Base-by-base conservation (phyloP, 2,888 invertebrate species). In the Drosophila yooni region DNA sequence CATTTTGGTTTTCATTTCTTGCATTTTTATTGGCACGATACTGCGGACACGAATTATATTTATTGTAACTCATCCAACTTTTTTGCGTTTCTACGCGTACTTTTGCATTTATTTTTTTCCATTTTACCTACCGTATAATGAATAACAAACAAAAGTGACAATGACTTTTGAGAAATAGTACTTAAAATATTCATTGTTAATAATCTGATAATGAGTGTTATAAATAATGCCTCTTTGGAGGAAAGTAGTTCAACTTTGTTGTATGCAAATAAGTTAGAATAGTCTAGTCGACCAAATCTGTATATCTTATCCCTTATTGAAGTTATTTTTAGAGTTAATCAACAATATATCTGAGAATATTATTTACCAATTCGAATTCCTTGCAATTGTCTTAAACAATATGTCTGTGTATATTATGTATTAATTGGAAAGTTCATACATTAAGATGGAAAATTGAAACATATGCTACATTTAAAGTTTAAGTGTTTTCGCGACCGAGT, bases 11-110 rank as follows among this genome's bases (percentile, higher is more conserved):
- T 27, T n/a, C n/a, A 31, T 53, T 57, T 69, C 56, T 62, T 69
- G 75, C 48, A 57, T 70, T 82, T 86, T 87, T 87, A 87, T 82
- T 66, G 58, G 25, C 79, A 40, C 60, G 40, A 27, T 11, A 38
- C 51, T 21, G 38, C 34, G 52, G 36, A 43, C 48, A 59, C 15
- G 21, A 46, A 3, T 46, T 56, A 77, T 60, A 65, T 60, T 62
- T 68, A 69, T 53, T 11, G 61, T 34, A 34, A 48, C 60, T 59
- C 27, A 18, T 27, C 18, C 27, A 27, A 27, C 18, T 29, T 8
- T 52, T 38, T 27, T 43, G 25, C 15, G 13, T 57, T 56, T 40
- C 71, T 27, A 46, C 8, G 8, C 25, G 21, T 21, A 11, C 11
- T 43, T 43, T 21, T 21, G 43, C 43, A 21, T 21, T 36, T 33